Conservation (phyloP, 2,888 invertebrate species). For the Metallyticus violacea region DNA sequence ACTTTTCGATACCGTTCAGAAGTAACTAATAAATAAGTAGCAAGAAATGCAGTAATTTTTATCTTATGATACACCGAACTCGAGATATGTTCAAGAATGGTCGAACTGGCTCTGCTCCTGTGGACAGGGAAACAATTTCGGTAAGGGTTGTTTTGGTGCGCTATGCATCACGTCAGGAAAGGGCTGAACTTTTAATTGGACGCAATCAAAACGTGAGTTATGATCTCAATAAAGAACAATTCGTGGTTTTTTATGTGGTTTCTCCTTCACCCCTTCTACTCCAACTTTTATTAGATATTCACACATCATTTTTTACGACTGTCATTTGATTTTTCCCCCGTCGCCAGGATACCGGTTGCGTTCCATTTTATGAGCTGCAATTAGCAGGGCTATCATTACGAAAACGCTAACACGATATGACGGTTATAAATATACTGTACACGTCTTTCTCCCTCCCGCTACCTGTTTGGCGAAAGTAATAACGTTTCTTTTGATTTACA, state of each 20-base stretch:
- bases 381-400: background rate
- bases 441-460: background rate
- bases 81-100: background rate
- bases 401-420: background rate
- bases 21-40: no score
- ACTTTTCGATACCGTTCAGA: no score
- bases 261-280: background rate
- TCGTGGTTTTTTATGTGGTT: background rate
- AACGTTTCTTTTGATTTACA: background rate
- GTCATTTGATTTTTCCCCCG: background rate
- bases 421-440: background rate
- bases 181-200: background rate
- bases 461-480: background rate
- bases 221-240: background rate
- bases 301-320: slow-evolving; percentile 14
- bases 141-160: background rate
- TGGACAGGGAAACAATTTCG: background rate
- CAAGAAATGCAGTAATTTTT: no score
- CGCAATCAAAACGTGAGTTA: background rate
- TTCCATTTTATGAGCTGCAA: background rate
- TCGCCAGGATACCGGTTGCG: background rate
- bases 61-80: no score
- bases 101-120: background rate
- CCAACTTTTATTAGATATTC: slow-evolving; percentile 13
- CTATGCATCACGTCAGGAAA: background rate